Conservation (phyloP, 1,140 invertebrate species). For the Trichogramma pretiosum region DNA sequence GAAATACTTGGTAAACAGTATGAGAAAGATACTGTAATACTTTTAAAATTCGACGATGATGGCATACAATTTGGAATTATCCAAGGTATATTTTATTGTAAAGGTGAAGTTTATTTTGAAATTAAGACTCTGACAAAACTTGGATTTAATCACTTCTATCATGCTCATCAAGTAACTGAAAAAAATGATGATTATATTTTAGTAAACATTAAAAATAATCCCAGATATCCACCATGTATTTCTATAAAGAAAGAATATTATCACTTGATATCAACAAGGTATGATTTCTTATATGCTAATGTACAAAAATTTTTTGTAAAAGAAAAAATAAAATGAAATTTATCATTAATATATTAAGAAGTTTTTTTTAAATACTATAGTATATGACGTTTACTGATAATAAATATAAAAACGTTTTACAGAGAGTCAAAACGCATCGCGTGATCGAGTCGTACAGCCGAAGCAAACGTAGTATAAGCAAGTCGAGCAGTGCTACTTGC, state of each 20-base stretch:
- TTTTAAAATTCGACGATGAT: conserved; percentile 10
- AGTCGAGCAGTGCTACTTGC: too few relatives aligned
- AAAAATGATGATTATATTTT: background rate
- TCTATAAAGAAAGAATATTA: conserved; percentile 6
- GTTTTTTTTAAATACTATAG: too few relatives aligned
- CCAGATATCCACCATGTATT: conserved; percentile 12
- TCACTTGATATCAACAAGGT: conserved; percentile 7
- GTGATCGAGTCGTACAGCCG: too few relatives aligned
- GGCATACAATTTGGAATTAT: conserved; percentile 15
- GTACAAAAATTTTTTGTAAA: too few relatives aligned
- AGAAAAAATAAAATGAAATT: too few relatives aligned
- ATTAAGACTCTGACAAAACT: conserved; percentile 7
- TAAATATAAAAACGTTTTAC: too few relatives aligned
- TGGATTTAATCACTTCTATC: conserved; percentile 15
- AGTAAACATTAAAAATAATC: conserved; percentile 10
- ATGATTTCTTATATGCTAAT: conserved; percentile 11
- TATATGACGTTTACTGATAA: too few relatives aligned
- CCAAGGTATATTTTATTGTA: conserved; percentile 16
- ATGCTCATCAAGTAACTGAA: conserved; percentile 13
- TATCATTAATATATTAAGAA: too few relatives aligned
- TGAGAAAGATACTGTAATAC: conserved; percentile 7
- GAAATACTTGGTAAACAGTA: conserved; percentile 17
- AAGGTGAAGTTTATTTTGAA: conserved; percentile 14
- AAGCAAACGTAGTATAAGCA: too few relatives aligned
- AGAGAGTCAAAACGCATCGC: too few relatives aligned